These are phyloP conservation scores for Elmis aenea DNA, from an alignment of 2,888 invertebrate genomes.

Conservation along the genomic window DNA sequence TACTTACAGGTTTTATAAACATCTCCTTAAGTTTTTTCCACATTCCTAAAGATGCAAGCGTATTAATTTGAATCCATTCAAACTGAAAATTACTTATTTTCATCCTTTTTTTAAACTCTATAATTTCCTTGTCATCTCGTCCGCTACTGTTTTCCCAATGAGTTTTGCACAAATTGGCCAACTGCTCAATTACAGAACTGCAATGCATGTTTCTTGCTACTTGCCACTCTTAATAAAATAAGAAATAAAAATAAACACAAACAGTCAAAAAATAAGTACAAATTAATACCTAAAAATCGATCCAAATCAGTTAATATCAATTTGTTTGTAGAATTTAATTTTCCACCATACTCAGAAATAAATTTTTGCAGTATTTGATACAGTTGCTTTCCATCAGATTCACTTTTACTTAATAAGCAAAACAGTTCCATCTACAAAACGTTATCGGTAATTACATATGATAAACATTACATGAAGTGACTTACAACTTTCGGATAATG, in stretches of 20 bases:
- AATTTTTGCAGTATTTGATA: slow-evolving; percentile 31
- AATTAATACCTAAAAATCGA: slow-evolving; percentile 30
- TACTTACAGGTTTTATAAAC: slow-evolving; percentile 36
- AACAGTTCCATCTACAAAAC: slow-evolving; percentile 33
- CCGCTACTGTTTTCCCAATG: slow-evolving; percentile 29
- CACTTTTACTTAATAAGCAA: slow-evolving; percentile 32
- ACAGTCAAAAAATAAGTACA: slow-evolving; percentile 1
- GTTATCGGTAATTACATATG: no score
- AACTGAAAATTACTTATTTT: slow-evolving; percentile 39
- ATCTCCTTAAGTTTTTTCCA: slow-evolving; percentile 35
- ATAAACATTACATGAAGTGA: no score
- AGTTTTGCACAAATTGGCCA: slow-evolving; percentile 32
- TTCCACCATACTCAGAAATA: slow-evolving; percentile 30
- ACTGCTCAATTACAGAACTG: slow-evolving; percentile 33
- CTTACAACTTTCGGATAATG: slow-evolving; percentile 35
- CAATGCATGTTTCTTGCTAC: slow-evolving; percentile 29
- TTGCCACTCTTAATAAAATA: slow-evolving; percentile 33
- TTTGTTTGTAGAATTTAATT: slow-evolving; percentile 28
- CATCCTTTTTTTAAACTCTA: slow-evolving; percentile 34
- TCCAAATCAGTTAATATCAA: slow-evolving; percentile 30
- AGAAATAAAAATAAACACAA: slow-evolving; percentile 10
- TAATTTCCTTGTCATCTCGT: slow-evolving; percentile 27
- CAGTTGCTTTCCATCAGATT: slow-evolving; percentile 26
- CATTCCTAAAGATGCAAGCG: slow-evolving; percentile 31
- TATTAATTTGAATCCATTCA: slow-evolving; percentile 41